phyloP scores from a whole-genome alignment of 2,113 vertebrate species.

The human (Homo sapiens) region GRCh38 chr5:131482501-131483000 shows the following conservation, averaged over 20 bases:
- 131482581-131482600: too few relatives aligned
- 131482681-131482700: background rate
- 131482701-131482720: background rate
- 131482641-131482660: background rate
- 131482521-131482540: too few relatives aligned
- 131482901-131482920: background rate
- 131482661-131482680: background rate
- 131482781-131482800: background rate
- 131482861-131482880: slow-evolving; percentile 13
- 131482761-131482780: background rate
- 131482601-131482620: background rate
- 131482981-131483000: background rate
- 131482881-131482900: background rate
- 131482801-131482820: background rate
- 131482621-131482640: background rate
- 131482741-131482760: background rate
- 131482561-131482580: too few relatives aligned
- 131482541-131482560: too few relatives aligned
- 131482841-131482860: background rate
- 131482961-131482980: background rate
- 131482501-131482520: too few relatives aligned
- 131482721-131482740: background rate
- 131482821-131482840: background rate
- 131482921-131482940: background rate
- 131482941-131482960: background rate